phyloP scores from a whole-genome alignment of 1,140 invertebrate species.

The Aphaenogaster floridana region DNA sequence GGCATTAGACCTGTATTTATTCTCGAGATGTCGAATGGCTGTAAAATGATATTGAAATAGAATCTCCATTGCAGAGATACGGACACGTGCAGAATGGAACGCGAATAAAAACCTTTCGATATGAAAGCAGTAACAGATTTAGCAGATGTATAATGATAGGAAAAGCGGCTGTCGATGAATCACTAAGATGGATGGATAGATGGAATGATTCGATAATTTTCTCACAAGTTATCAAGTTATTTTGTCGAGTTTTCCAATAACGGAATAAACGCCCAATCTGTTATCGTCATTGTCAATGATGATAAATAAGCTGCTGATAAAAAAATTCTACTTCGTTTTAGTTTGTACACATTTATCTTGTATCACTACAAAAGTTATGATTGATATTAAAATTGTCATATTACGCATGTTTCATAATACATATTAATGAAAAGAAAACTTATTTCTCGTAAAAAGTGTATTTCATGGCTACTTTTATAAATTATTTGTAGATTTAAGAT shows the following conservation, averaged over 20 bases:
- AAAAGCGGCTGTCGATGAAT: background rate
- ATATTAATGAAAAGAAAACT: background rate
- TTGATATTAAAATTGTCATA: conserved; percentile 7
- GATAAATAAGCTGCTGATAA: background rate
- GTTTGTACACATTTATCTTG: background rate
- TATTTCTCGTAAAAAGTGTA: background rate
- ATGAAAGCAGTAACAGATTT: background rate
- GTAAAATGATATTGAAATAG: background rate
- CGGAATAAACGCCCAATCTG: background rate
- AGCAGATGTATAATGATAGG: background rate
- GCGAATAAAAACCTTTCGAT: background rate
- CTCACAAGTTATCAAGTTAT: background rate
- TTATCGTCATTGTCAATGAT: conserved; percentile 7
- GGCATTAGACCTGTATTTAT: background rate
- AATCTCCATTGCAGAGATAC: background rate
- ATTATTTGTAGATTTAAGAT: background rate
- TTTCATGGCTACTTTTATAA: background rate
- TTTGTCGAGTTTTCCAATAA: background rate
- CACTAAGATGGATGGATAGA: background rate
- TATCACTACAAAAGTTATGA: background rate
- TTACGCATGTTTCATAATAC: no score
- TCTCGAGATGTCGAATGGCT: background rate
- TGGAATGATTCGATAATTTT: conserved; percentile 3
- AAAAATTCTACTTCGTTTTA: no score
- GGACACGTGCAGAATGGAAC: background rate